Evolutionary conservation across 2,797 vertebrate species (phyloP).

Genomic region (Lagorchestes hirsutus): DNA sequence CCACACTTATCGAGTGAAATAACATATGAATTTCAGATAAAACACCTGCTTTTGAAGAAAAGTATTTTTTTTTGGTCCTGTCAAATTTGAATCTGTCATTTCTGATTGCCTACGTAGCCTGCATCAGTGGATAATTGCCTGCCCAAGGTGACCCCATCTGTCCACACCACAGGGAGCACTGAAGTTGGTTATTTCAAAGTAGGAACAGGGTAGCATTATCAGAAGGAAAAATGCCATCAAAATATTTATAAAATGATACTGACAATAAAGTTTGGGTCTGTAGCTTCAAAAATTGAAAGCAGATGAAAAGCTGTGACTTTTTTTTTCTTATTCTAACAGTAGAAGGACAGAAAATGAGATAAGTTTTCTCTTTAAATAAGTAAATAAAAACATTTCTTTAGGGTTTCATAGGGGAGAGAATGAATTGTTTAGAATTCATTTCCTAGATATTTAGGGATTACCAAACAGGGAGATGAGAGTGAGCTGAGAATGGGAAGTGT

Average conservation of each 20-base stretch:
- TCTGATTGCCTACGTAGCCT: neutral
- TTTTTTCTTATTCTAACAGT: conserved; percentile 37
- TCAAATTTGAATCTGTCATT: conserved; percentile 5
- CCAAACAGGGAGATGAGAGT: conserved; percentile 32
- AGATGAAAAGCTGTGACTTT: conserved; percentile 32
- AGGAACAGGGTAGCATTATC: neutral
- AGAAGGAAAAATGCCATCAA: conserved; percentile 58
- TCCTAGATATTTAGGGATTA: conserved; percentile 53
- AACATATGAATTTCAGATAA: neutral
- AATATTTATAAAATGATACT: conserved; percentile 57
- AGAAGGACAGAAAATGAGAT: neutral
- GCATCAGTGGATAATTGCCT: neutral
- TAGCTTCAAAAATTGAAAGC: conserved; percentile 39
- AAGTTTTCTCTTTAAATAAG: conserved; percentile 19
- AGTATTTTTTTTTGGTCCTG: neutral
- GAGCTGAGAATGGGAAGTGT: neutral
- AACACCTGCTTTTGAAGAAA: neutral
- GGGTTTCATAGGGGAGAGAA: conserved; percentile 51
- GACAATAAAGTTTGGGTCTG: conserved; percentile 50
- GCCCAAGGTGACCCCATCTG: conserved; percentile 32
- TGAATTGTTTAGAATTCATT: conserved; percentile 62
- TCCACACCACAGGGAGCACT: conserved; percentile 19
- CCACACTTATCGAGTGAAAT: neutral
- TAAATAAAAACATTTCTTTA: conserved; percentile 32
- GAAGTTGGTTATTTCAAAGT: conserved; percentile 39